Percentiles rank a stretch among this genome's conserved stretches.
phyloP scores from a whole-genome alignment of 1,140 invertebrate genomes.

The Bradysia coprophila region DNA sequence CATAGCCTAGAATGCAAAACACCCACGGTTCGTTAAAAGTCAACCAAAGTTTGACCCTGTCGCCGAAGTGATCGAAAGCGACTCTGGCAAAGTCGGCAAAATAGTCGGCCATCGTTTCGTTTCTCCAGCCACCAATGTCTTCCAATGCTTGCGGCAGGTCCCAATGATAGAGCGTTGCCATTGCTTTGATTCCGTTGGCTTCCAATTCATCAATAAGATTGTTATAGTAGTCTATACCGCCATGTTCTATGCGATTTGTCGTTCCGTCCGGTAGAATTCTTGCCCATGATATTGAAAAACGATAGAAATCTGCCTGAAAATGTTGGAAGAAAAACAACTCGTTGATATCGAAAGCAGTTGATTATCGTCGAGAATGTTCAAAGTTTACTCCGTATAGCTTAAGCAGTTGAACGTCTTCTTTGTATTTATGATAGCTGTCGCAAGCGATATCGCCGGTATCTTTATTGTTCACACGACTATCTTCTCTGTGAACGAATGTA shows the following conservation, averaged over 20 bases:
- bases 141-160: slow-evolving; percentile 16
- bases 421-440: no score
- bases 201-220: slow-evolving; percentile 24
- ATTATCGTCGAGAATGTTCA: no score
- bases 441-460: no score
- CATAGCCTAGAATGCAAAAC: slow-evolving; percentile 1
- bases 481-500: no score
- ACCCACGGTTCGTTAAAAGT: slow-evolving; percentile 1
- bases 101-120: slow-evolving; percentile 21
- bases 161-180: slow-evolving; percentile 19
- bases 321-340: no score
- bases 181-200: slow-evolving; percentile 25
- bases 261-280: slow-evolving; percentile 28
- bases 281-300: slow-evolving; percentile 36
- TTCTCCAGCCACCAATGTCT: slow-evolving; percentile 25
- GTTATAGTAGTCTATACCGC: slow-evolving; percentile 14
- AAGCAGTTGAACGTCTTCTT: no score
- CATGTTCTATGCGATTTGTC: slow-evolving; percentile 10
- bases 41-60: slow-evolving; percentile 12
- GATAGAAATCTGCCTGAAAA: no score
- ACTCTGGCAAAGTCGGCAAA: slow-evolving; percentile 31
- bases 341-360: no score
- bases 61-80: slow-evolving; percentile 25
- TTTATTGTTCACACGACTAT: no score
- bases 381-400: no score